phyloP scores from a whole-genome alignment of 2,888 invertebrate species.

The Sylvicola fuscatus region DNA sequence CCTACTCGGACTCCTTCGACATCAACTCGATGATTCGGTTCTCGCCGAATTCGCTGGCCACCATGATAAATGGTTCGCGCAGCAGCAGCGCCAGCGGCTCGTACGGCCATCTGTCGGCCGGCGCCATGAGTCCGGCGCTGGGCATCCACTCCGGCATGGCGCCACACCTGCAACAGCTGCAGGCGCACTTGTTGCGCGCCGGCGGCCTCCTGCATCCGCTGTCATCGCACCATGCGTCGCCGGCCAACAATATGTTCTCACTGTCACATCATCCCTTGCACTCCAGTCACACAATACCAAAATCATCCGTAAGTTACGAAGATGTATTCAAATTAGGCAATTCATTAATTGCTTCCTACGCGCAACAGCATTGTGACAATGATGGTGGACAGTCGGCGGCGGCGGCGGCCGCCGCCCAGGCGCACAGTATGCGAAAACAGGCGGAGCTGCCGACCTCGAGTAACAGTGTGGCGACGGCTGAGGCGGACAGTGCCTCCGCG shows the following conservation, averaged over 20 bases:
- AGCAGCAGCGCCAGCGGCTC: conserved; percentile 84
- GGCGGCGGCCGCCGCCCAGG: no score
- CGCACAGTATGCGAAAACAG: no score
- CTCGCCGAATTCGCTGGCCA: conserved; percentile 77
- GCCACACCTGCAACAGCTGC: conserved; percentile 49
- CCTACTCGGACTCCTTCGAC: conserved; percentile 88
- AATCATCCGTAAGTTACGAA: no score
- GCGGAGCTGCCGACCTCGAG: conserved; percentile 19
- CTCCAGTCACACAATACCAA: not conserved
- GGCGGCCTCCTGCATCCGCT: conserved; percentile 21
- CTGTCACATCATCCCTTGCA: conserved; percentile 17
- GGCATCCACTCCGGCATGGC: conserved; percentile 32
- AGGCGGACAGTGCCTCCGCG: conserved; percentile 25
- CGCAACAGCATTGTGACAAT: no score
- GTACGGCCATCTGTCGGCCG: conserved; percentile 91
- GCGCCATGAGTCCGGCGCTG: conserved; percentile 73
- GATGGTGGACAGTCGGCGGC: no score
- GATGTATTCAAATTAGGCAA: no score
- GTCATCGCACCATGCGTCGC: conserved; percentile 16
- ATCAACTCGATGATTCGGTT: conserved; percentile 90
- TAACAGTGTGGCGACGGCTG: conserved; percentile 18
- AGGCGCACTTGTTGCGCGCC: conserved; percentile 57
- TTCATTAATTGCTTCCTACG: no score
- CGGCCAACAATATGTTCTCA: conserved; percentile 17
- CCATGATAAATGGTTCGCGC: conserved; percentile 61